These are phyloP conservation scores for Odontomyia ornata DNA, from an alignment of 2,888 invertebrate species.

Conservation along the genomic window DNA sequence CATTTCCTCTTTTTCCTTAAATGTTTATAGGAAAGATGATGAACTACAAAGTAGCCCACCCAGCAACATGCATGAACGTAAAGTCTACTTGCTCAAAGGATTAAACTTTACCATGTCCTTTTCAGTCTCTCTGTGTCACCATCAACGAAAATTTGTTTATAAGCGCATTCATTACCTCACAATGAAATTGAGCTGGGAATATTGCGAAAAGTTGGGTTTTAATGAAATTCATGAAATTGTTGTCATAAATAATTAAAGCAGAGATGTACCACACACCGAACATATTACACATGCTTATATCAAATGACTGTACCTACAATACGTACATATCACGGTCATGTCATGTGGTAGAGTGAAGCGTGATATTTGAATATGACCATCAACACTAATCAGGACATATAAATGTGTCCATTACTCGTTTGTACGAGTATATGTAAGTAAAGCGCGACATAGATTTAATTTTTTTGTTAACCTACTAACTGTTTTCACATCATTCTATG, in stretches of 20 bases:
- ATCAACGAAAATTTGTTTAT: neutral
- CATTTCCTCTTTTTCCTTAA: too few species aligned
- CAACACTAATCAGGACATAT: slow-evolving; percentile 18
- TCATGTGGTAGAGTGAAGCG: neutral
- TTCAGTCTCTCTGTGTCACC: too few species aligned
- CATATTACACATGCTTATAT: neutral
- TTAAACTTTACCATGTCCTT: too few species aligned
- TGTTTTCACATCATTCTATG: neutral
- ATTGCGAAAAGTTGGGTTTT: slow-evolving; percentile 52
- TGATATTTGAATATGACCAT: neutral
- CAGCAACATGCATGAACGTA: too few species aligned
- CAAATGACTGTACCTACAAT: too few species aligned
- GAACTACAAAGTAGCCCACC: too few species aligned
- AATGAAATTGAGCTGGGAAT: slow-evolving; percentile 4
- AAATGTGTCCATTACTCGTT: neutral
- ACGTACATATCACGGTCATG: too few species aligned
- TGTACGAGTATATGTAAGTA: too few species aligned
- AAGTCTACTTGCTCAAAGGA: too few species aligned
- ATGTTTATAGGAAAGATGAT: too few species aligned
- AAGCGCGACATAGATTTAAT: too few species aligned
- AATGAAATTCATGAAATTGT: slow-evolving; percentile 60
- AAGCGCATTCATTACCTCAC: neutral
- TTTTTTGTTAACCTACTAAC: slow-evolving; percentile 26
- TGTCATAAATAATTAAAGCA: slow-evolving; percentile 60
- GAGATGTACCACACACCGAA: slow-evolving; percentile 46